phyloP scores from a whole-genome alignment of 2,113 vertebrate genomes.

The Coryphaenoides rupestris region DNA sequence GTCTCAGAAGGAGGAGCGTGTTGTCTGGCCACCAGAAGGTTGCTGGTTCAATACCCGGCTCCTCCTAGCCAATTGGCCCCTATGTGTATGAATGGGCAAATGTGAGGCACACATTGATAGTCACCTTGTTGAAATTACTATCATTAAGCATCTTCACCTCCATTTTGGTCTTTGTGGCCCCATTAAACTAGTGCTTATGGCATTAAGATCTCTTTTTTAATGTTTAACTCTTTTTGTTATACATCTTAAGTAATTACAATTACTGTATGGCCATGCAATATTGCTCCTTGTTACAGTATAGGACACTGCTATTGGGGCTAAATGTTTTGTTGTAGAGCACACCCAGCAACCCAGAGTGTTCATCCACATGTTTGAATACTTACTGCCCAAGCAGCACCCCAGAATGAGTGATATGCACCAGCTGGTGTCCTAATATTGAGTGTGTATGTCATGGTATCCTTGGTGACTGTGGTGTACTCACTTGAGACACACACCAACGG shows the following conservation, averaged over 20 bases:
- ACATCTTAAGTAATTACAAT: background rate
- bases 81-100: too few relatives aligned
- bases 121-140: too few relatives aligned
- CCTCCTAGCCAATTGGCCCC: too few relatives aligned
- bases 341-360: slow-evolving; percentile 53
- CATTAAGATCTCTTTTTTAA: background rate
- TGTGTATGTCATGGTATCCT: slow-evolving; percentile 63
- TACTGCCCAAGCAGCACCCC: slow-evolving; percentile 41
- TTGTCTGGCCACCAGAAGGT: too few relatives aligned
- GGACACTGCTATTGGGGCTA: slow-evolving; percentile 25
- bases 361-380: slow-evolving; percentile 34
- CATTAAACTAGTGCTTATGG: too few relatives aligned
- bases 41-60: too few relatives aligned
- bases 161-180: too few relatives aligned
- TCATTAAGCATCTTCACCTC: too few relatives aligned
- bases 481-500: slow-evolving; percentile 23
- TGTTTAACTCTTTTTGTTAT: background rate
- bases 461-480: slow-evolving; percentile 38
- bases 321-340: slow-evolving; percentile 54
- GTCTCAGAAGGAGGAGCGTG: too few relatives aligned
- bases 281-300: slow-evolving; percentile 11
- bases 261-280: slow-evolving; percentile 3
- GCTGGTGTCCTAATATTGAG: slow-evolving; percentile 57
- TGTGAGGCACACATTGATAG: too few relatives aligned
- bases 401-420: slow-evolving; percentile 55